phyloP scores from a whole-genome alignment of 2,888 invertebrate genomes.

The Tryphoninae sp. region DNA sequence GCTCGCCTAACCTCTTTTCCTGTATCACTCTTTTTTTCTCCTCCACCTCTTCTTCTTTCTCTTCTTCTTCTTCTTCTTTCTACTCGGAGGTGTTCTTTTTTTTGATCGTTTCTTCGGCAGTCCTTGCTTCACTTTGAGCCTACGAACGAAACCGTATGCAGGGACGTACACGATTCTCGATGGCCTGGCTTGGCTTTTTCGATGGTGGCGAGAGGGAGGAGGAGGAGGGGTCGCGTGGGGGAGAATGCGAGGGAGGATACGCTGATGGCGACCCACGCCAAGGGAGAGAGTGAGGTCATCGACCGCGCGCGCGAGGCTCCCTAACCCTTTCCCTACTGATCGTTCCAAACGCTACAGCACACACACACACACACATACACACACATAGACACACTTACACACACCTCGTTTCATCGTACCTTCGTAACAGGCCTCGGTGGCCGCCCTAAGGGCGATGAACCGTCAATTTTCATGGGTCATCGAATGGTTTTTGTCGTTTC shows the following conservation, averaged over 20 bases:
- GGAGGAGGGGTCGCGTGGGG: conserved; percentile 35
- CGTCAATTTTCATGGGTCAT: conserved; percentile 68
- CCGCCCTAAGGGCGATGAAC: conserved; percentile 72
- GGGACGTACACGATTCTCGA: conserved; percentile 30
- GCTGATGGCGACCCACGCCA: conserved; percentile 60
- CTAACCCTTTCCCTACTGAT: conserved; percentile 64
- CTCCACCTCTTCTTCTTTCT: conserved; percentile 63
- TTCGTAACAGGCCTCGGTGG: conserved; percentile 43
- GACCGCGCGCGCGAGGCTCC: conserved; percentile 66
- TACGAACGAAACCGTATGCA: conserved; percentile 33
- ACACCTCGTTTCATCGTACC: conserved; percentile 43
- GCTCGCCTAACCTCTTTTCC: conserved; percentile 67
- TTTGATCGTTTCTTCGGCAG: conserved; percentile 66
- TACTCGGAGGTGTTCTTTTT: conserved; percentile 37
- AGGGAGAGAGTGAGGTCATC: conserved; percentile 65
- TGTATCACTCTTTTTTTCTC: conserved; percentile 64
- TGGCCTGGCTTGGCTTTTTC: conserved; percentile 43
- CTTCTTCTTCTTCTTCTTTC: conserved; percentile 58
- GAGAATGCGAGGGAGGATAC: conserved; percentile 56
- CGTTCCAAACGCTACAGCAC: conserved; percentile 54
- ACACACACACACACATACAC: conserved; percentile 22
- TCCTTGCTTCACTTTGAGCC: conserved; percentile 43
- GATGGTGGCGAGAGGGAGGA: background rate
- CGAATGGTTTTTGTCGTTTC: background rate
- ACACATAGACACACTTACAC: conserved; percentile 10